Percentiles rank a stretch among this genome's conserved stretches.
Evolutionary conservation across 2,113 vertebrate species (phyloP).

Genomic region (Zosterops borbonicus): DNA sequence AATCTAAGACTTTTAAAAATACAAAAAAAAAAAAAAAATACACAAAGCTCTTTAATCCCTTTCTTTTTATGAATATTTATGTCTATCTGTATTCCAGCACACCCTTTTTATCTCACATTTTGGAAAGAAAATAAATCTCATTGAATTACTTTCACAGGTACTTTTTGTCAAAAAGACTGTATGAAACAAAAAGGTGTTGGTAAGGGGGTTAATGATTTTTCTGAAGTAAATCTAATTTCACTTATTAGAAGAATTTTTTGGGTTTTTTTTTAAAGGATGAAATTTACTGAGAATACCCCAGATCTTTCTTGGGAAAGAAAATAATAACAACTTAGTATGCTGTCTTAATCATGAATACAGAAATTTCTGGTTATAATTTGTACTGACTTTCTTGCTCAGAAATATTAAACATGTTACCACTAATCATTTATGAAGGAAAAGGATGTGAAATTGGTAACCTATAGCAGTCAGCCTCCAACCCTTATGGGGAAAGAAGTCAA

Average conservation of each 20-base stretch:
- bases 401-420: fast-evolving
- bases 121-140: not conserved
- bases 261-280: fast-evolving
- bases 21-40: fast-evolving
- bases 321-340: not conserved
- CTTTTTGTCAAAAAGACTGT: not conserved
- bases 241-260: not conserved
- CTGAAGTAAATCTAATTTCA: not conserved
- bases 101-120: not conserved
- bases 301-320: not conserved
- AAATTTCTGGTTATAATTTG: not conserved
- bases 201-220: not conserved
- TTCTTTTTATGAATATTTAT: not conserved
- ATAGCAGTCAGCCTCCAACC: not conserved
- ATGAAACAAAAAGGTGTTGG: not conserved
- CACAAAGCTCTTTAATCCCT: fast-evolving
- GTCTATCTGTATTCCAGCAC: not conserved
- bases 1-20: not conserved
- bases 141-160: not conserved
- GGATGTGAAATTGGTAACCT: not conserved
- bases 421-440: not conserved
- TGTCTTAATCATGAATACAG: not conserved
- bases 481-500: not conserved
- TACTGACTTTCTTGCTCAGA: not conserved
- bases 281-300: not conserved